Evolutionary conservation across 2,888 invertebrate genomes (phyloP).

Genomic region (Masnerella sp.): DNA sequence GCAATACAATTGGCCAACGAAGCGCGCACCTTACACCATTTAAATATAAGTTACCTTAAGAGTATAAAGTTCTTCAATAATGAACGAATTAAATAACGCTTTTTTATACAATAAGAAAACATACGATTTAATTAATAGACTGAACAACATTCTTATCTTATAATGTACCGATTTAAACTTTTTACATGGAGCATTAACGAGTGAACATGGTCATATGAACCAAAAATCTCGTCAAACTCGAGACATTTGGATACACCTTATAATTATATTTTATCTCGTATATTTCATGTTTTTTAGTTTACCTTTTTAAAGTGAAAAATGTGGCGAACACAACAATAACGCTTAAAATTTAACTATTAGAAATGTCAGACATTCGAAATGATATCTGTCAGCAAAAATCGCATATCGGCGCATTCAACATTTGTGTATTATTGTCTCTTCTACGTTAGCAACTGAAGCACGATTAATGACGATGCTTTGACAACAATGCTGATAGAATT

Average conservation of each 20-base stretch:
- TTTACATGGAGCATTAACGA: slow-evolving; percentile 46
- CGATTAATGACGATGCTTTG: slow-evolving; percentile 21
- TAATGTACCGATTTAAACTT: slow-evolving; percentile 26
- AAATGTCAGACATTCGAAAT: neutral
- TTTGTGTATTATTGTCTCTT: slow-evolving; percentile 46
- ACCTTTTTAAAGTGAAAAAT: slow-evolving; percentile 31
- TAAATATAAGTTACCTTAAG: slow-evolving; percentile 47
- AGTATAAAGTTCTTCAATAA: slow-evolving; percentile 39
- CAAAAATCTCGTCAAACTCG: slow-evolving; percentile 7
- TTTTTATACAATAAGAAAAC: slow-evolving; percentile 48
- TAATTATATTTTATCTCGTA: slow-evolving; percentile 7
- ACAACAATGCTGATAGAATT: neutral
- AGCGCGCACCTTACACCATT: slow-evolving; percentile 33
- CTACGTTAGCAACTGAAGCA: slow-evolving; percentile 34
- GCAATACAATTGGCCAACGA: slow-evolving; percentile 33
- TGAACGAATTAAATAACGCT: slow-evolving; percentile 41
- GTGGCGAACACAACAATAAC: slow-evolving; percentile 1
- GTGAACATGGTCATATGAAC: slow-evolving; percentile 14
- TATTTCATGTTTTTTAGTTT: slow-evolving; percentile 21
- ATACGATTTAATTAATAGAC: slow-evolving; percentile 30
- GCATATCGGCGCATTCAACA: slow-evolving; percentile 18
- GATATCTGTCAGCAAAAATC: slow-evolving; percentile 7
- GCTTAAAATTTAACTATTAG: slow-evolving; percentile 17
- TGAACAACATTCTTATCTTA: slow-evolving; percentile 23
- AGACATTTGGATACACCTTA: slow-evolving; percentile 21